Base-by-base conservation (phyloP, 1,140 invertebrate genomes). In the Mizuhopecten yessoensis region DNA sequence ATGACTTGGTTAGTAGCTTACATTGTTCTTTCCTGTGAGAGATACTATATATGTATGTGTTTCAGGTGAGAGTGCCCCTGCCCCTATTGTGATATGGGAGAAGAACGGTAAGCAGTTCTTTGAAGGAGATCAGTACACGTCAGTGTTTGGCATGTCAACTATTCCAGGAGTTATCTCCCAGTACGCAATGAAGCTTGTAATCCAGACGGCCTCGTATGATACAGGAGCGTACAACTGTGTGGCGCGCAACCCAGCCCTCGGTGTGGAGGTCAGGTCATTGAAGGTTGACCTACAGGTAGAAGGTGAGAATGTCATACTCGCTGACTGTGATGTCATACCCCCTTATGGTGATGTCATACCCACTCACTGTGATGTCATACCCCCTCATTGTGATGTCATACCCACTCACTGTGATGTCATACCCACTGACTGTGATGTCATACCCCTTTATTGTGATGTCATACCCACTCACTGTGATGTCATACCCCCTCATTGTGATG, bases 61-160 rank as follows among this genome's bases (percentile, higher is more conserved):
- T n/a, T 7, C n/a, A 75, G 92, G 92, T 15, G 90, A 92, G 29
- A 92, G 92, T 89, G 87, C 92, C 33, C 92, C 92, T 42, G 90
- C 92, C 15, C 88, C 92, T 36, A 33, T 86, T 33, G 75, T 92
- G 15, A 57, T 17, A n/a, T 92, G 92, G 92, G 88, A 92, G 36
- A 92, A 90, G 86, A 86, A 91, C 88, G 88, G 57, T 34, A 33
- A 45, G 11, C 29, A 17, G 10, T 90, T 91, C 33, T 88, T 1
- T 13, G 36, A 86, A 45, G 92, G 92, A 15, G 75, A 86, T 34
- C 92, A 92, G 86, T 91, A 86, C 75, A 92, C 88, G 15, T 75
- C 92, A 29, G 91, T 86, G 7, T 92, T 88, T 90, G 88, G 86
- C 20, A 91, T 88, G 75, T 88, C 88, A 29, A 49, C 45, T 29